Conservation (phyloP, 2,113 vertebrate genomes). For the Solenodon paradoxus region DNA sequence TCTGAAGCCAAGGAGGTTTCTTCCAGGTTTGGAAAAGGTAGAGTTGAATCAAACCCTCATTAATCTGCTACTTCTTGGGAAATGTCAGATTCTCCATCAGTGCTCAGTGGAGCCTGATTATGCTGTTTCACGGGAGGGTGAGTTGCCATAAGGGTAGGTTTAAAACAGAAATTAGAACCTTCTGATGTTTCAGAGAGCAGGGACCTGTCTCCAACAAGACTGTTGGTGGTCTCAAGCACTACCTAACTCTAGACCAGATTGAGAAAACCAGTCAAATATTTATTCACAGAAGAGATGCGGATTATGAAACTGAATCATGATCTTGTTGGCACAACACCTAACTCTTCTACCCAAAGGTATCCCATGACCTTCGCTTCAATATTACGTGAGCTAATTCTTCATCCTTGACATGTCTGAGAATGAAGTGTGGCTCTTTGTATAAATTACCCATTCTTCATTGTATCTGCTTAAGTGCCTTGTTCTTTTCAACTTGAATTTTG, state of each 20-base stretch:
- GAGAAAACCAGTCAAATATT: conserved; percentile 13
- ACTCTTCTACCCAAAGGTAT: neutral
- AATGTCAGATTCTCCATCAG: neutral
- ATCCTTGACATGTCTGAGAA: neutral
- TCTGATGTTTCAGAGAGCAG: neutral
- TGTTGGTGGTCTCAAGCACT: neutral
- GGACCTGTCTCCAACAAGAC: neutral
- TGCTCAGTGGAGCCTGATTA: neutral
- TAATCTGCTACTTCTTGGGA: neutral
- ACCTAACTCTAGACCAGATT: neutral
- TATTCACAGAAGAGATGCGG: conserved; percentile 14
- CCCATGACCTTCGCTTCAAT: neutral
- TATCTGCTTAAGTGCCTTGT: neutral
- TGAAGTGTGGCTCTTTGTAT: neutral
- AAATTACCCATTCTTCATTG: neutral
- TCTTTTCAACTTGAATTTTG: conserved; percentile 5
- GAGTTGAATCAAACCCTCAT: neutral
- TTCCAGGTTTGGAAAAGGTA: neutral
- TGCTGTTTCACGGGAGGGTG: neutral
- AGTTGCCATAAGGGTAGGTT: neutral
- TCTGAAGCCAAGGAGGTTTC: neutral
- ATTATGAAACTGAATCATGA: neutral
- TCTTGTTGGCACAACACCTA: neutral
- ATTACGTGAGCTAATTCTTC: neutral
- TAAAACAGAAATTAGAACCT: neutral